Conservation (phyloP, 2,113 vertebrate species). For the Tylochromis polylepis region DNA sequence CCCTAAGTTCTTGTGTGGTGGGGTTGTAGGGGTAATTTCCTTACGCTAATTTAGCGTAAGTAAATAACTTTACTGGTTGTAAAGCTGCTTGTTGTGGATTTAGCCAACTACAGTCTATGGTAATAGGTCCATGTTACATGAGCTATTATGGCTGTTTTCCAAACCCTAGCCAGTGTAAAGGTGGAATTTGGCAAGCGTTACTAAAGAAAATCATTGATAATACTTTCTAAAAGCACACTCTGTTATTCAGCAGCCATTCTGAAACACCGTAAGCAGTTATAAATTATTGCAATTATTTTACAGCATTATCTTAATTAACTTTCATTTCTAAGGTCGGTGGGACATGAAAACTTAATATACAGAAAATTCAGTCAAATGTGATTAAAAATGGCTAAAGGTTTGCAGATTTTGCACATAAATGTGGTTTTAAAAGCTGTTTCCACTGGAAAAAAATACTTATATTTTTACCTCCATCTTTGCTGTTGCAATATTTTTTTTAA, state of each 20-base stretch:
- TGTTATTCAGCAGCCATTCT: neutral
- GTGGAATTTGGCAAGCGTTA: neutral
- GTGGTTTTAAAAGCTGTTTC: neutral
- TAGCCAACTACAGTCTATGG: neutral
- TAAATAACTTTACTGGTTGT: neutral
- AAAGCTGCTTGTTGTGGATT: neutral
- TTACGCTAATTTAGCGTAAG: neutral
- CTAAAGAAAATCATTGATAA: neutral
- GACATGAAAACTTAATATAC: neutral
- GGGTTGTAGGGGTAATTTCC: neutral
- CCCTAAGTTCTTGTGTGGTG: neutral
- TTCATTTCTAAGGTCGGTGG: no score
- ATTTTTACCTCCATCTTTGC: no score
- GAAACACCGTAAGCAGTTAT: neutral
- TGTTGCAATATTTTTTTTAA: neutral
- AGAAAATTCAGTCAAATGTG: neutral
- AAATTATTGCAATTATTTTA: neutral
- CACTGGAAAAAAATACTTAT: neutral
- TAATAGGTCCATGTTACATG: neutral
- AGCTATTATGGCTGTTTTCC: neutral
- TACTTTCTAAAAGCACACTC: neutral
- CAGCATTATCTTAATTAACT: no score
- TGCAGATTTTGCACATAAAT: neutral
- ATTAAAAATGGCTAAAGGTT: neutral
- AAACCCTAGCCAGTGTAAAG: neutral